Percentiles rank a stretch among this genome's conserved stretches.
Conservation (phyloP, 2,113 vertebrate genomes). For the Panthera leo region DNA sequence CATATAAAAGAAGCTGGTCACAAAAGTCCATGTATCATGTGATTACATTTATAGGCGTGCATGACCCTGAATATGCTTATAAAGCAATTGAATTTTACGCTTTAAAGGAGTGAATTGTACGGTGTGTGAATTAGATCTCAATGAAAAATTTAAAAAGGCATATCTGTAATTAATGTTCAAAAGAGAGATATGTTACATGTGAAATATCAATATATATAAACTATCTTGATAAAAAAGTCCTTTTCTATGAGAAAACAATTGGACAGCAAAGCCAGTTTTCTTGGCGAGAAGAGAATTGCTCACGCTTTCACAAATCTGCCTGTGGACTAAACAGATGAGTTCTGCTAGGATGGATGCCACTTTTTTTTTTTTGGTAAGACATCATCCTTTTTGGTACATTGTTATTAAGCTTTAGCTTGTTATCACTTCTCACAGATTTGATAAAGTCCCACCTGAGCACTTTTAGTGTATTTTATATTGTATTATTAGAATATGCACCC, state of each 20-base stretch:
- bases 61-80: background rate
- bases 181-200: background rate
- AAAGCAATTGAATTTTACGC: background rate
- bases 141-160: background rate
- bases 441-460: background rate
- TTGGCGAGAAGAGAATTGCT: conserved; percentile 36
- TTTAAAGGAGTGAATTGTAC: background rate
- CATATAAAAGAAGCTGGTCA: background rate
- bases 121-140: background rate
- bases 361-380: background rate
- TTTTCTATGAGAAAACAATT: conserved; percentile 17
- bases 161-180: background rate
- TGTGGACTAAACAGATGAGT: background rate
- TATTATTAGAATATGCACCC: background rate
- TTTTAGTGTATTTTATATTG: background rate
- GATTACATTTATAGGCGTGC: background rate
- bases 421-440: background rate
- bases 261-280: background rate
- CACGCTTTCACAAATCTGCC: background rate
- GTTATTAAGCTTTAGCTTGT: background rate
- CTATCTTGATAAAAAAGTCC: background rate
- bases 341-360: background rate
- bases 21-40: background rate
- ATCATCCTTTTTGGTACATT: background rate
- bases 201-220: background rate